These are phyloP conservation scores for Mesaphorura yosii DNA, from an alignment of 1,140 invertebrate species.

Conservation along the genomic window DNA sequence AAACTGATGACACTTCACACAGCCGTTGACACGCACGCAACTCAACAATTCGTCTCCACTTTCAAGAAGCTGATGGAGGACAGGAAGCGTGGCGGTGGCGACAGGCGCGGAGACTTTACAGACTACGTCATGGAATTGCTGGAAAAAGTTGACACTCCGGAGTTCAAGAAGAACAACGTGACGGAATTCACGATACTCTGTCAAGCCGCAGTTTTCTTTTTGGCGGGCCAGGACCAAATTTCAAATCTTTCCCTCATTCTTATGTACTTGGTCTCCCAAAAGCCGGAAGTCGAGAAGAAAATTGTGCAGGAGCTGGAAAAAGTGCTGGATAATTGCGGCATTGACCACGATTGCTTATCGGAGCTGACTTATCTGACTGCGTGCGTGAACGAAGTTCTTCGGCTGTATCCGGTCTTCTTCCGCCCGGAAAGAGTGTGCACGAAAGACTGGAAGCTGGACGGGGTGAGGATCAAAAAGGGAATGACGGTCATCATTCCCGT, in stretches of 20 bases:
- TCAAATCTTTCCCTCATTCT: not conserved
- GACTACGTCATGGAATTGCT: conserved; percentile 1
- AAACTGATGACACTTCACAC: conserved; percentile 4
- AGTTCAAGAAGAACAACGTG: conserved; percentile 1
- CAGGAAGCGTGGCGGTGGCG: not conserved
- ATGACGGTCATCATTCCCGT: conserved; percentile 40
- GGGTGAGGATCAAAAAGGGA: conserved; percentile 13
- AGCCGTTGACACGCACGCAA: conserved; percentile 12
- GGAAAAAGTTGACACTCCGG: conserved; percentile 12
- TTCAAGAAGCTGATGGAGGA: not conserved
- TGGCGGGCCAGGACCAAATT: conserved; percentile 8
- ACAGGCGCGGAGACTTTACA: conserved; percentile 1
- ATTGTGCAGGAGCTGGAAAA: conserved; percentile 28
- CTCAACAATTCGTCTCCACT: not conserved
- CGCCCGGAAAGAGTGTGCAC: conserved; percentile 18
- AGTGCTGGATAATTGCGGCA: conserved; percentile 17
- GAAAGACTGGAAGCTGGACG: conserved; percentile 35
- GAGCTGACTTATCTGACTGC: conserved; percentile 27
- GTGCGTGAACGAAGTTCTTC: conserved; percentile 23
- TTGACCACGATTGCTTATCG: conserved; percentile 19
- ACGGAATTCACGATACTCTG: not conserved
- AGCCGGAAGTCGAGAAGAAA: conserved; percentile 26
- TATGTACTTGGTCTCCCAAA: conserved; percentile 18
- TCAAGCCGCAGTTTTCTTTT: conserved; percentile 10
- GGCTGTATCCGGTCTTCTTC: conserved; percentile 15